These are phyloP conservation scores for Trachelus tabidus DNA, from an alignment of 2,888 invertebrate species.

Conservation along the genomic window DNA sequence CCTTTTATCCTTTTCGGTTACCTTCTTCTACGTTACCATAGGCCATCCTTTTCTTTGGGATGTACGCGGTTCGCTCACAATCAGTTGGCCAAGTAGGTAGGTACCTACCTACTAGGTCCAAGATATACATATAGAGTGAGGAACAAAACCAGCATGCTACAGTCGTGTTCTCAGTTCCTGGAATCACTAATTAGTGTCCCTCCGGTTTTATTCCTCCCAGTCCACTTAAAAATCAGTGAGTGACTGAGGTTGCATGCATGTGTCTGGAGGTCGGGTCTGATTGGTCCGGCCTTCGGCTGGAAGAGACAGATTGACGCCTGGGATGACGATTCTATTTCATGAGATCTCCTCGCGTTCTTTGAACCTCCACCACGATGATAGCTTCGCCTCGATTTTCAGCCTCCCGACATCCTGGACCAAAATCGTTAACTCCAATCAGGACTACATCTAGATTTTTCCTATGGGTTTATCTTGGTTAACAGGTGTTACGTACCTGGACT, in stretches of 20 bases:
- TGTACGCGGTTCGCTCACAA: neutral
- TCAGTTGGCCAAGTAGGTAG: constrained; percentile 9
- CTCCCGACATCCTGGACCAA: neutral
- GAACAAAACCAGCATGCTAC: constrained; percentile 41
- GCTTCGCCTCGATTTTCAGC: neutral
- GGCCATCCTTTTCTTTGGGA: constrained; percentile 1
- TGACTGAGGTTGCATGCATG: neutral
- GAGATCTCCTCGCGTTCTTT: constrained; percentile 11
- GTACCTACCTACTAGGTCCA: neutral
- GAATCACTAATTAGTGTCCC: constrained; percentile 66
- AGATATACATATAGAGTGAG: neutral
- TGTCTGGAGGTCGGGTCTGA: constrained; percentile 16
- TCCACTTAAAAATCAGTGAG: constrained; percentile 53
- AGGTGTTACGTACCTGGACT: neutral
- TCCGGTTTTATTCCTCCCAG: constrained; percentile 58
- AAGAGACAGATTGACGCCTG: constrained; percentile 54
- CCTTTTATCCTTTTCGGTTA: constrained; percentile 34
- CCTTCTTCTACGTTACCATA: constrained; percentile 6
- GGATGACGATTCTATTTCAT: constrained; percentile 48
- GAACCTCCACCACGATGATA: neutral
- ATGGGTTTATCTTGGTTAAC: neutral
- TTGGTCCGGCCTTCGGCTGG: constrained; percentile 22
- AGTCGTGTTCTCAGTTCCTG: constrained; percentile 62
- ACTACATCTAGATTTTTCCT: neutral
- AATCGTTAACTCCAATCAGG: neutral